Conservation (phyloP, 2,888 invertebrate genomes). For the Andrena flavipes region DNA sequence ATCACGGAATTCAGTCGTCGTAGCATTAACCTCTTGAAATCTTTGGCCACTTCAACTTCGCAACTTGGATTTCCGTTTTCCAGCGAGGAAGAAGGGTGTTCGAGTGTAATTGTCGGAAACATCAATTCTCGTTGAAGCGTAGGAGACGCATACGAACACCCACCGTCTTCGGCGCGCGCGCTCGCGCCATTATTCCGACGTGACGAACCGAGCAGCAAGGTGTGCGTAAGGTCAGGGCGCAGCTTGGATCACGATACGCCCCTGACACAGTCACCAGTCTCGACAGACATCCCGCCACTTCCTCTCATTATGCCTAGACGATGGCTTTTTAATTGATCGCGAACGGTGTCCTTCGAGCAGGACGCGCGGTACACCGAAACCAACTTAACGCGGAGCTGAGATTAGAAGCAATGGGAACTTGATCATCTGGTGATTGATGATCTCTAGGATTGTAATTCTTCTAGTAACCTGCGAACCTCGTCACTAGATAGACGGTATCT, state of each 20-base stretch:
- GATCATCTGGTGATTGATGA: not conserved
- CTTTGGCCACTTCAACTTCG: too few species aligned
- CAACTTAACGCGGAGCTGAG: not conserved
- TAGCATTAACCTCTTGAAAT: too few species aligned
- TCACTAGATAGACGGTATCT: too few species aligned
- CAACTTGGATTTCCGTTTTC: conserved; percentile 66
- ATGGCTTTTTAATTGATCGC: not conserved
- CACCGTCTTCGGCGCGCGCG: conserved; percentile 39
- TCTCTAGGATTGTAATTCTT: not conserved
- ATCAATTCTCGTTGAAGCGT: conserved; percentile 80
- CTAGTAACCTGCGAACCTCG: not conserved
- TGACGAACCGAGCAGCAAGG: conserved; percentile 10
- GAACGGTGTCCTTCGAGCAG: not conserved
- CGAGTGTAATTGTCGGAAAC: conserved; percentile 81
- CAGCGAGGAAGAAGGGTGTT: conserved; percentile 66
- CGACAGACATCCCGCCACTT: conserved; percentile 50
- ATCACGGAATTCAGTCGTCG: too few species aligned
- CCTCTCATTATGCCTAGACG: conserved; percentile 30
- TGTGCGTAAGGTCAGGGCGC: conserved; percentile 69
- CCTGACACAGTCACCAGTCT: conserved; percentile 69
- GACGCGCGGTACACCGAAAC: not conserved
- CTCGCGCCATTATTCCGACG: conserved; percentile 45
- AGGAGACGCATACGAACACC: conserved; percentile 75
- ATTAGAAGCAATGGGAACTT: not conserved
- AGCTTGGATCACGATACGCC: conserved; percentile 41